These are phyloP conservation scores for Mesitornis unicolor DNA, from an alignment of 2,113 vertebrate species.

Conservation along the genomic window DNA sequence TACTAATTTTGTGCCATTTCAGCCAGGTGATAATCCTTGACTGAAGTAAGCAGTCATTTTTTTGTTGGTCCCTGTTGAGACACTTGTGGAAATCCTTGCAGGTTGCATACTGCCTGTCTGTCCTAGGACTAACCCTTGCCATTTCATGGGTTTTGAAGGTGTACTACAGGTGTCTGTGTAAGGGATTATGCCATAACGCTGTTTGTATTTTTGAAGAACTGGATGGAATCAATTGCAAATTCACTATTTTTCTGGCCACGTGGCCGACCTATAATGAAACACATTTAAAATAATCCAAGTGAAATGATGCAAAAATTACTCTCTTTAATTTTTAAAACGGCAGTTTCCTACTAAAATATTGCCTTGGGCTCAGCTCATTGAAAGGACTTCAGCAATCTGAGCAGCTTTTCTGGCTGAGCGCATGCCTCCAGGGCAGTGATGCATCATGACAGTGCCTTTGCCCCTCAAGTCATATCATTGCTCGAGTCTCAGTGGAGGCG, in stretches of 20 bases:
- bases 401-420: conserved; percentile 33
- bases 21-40: background rate
- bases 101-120: background rate
- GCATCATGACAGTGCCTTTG: conserved; percentile 11
- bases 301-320: conserved; percentile 19
- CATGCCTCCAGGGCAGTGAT: conserved; percentile 23
- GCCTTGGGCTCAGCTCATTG: conserved; percentile 31
- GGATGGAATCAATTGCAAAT: background rate
- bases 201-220: background rate
- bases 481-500: background rate
- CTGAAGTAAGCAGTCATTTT: background rate
- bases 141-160: background rate
- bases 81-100: background rate
- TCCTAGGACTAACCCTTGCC: background rate
- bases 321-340: conserved; percentile 54
- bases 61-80: background rate
- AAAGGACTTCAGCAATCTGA: background rate
- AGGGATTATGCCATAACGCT: background rate
- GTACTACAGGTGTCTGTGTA: background rate
- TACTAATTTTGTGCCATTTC: background rate
- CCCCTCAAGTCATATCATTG: background rate
- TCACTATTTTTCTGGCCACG: background rate
- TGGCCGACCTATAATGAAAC: background rate
- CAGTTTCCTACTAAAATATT: conserved; percentile 19
- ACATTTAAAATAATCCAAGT: background rate